Conservation (phyloP, 2,113 vertebrate species). For the Marcusenius ussheri region DNA sequence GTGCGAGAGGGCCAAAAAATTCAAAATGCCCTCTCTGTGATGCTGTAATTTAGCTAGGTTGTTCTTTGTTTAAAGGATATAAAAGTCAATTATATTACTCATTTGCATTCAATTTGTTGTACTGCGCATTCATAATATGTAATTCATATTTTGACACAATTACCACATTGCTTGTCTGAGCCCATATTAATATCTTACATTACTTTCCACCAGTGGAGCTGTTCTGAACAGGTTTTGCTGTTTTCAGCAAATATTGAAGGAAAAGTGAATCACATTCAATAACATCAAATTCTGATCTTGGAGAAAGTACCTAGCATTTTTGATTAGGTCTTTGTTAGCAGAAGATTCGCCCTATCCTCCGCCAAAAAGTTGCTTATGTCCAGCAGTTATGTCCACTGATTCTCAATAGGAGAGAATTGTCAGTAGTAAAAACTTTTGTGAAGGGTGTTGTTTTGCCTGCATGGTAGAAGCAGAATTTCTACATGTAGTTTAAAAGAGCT, state of each 20-base stretch:
- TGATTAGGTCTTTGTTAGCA: background rate
- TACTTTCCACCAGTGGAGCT: background rate
- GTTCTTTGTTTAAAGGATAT: background rate
- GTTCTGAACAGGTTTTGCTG: background rate
- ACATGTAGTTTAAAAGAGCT: background rate
- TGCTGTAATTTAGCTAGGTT: background rate
- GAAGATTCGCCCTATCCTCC: background rate
- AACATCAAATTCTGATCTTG: background rate
- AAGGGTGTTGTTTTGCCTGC: background rate
- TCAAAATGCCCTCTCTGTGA: background rate
- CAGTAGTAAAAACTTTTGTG: background rate
- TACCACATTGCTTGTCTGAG: background rate
- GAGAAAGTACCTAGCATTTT: background rate
- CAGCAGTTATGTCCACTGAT: background rate
- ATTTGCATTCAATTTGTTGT: background rate
- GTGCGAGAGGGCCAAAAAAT: background rate
- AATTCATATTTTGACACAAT: background rate
- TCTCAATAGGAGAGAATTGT: background rate
- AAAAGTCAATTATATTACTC: background rate
- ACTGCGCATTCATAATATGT: background rate
- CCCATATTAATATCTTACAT: background rate
- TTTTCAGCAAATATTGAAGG: background rate
- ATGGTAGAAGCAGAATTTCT: background rate
- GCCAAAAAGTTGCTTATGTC: background rate
- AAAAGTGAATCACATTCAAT: slow-evolving; percentile 5